Conservation (phyloP, 2,888 invertebrate genomes). For the Isoperla grammatica region DNA sequence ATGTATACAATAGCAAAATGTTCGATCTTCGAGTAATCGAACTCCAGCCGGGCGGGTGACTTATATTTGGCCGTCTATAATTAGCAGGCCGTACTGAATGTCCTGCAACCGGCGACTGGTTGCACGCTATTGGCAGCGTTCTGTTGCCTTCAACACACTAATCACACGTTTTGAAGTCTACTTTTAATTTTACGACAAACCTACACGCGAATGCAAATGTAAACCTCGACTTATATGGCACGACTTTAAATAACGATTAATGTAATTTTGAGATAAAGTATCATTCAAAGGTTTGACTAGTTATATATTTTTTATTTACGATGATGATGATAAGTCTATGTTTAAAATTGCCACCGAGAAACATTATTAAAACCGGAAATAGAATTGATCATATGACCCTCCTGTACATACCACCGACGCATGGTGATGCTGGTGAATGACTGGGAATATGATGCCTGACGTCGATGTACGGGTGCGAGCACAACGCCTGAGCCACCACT, state of each 20-base stretch:
- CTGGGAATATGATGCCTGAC: background rate
- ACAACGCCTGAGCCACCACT: background rate
- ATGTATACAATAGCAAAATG: too few species aligned
- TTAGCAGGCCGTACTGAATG: background rate
- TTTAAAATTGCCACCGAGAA: too few species aligned
- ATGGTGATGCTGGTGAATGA: background rate
- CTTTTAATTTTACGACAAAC: background rate
- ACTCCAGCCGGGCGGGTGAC: background rate
- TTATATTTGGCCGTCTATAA: constrained; percentile 15
- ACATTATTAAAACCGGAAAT: background rate
- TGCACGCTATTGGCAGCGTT: constrained; percentile 2
- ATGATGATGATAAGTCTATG: too few species aligned
- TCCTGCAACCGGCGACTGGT: background rate
- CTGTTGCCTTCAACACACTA: background rate
- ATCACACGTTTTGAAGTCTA: constrained; percentile 1
- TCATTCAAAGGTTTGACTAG: too few species aligned
- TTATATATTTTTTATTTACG: too few species aligned
- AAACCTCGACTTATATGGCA: too few species aligned
- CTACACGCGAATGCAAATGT: background rate
- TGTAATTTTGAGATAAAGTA: too few species aligned
- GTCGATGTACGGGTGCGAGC: background rate
- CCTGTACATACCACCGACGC: background rate
- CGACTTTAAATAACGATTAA: too few species aligned
- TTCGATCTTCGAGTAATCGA: background rate
- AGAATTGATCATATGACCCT: background rate